Base-by-base conservation (phyloP, 2,113 vertebrate species). In the Tupaia tana region DNA sequence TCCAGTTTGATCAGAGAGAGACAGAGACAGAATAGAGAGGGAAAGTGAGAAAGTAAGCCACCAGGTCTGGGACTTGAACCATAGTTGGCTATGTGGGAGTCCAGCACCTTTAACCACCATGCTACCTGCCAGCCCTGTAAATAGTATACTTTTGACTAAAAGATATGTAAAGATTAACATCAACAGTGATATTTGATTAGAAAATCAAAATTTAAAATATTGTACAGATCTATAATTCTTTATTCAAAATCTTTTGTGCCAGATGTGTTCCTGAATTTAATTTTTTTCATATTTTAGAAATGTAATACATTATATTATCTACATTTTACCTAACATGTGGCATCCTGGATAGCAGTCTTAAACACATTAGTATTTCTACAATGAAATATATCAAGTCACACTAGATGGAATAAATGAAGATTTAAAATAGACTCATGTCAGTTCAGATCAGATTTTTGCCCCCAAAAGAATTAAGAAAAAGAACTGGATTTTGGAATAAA, bases 361-460 rank as follows among this genome's bases (percentile, higher is more conserved):
- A 86, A 85, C 56, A 95, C 31, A 64, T 81, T 86, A 95, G 64
- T 95, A 78, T 94, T 96, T 95, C 73, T 71, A 89, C 16, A 86
- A 78, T 89, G 18, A 95, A 92, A 91, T 91, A 18, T 86, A 95
- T 69, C 58, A 93, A 93, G 59, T 71, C n/a, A 88, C 25, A 93
- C 19, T n/a, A 93, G 93, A 84, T 92, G 29, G n/a, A 95, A 93
- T 86, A 91, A 92, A 84, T 64, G 54, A 94, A 88, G 75, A 95
- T n/a, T 95, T 95, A 81, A 96, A 94, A 92, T 56, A 90, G 74
- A 88, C 70, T 86, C 22, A 66, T 81, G 20, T 83, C 34, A 66
- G 59, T 93, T 96, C 90, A 18, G 31, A 92, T 84, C 24, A 91
- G 12, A 87, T 84, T 96, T 96, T 96, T 95, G 56, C 70, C 29